Evolutionary conservation across 2,888 invertebrate genomes (phyloP), one percentile per base, ranked within the genome.

Genomic region (Pandemis cinnamomeana): DNA sequence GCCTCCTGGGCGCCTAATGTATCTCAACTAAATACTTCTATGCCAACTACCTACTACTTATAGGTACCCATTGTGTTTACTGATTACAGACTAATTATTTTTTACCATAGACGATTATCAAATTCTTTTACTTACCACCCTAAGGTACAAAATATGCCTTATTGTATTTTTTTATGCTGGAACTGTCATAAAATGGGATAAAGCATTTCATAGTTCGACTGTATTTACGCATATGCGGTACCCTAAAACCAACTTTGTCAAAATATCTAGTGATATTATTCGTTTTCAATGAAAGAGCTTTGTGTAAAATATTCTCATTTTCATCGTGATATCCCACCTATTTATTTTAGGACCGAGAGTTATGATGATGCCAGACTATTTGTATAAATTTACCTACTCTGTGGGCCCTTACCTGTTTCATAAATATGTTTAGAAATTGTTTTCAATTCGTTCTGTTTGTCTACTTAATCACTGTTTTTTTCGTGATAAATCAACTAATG

Each of bases 361-460:
- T 55, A 55, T 55, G 55, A 20, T 55, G 20, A 55, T 55, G 55
- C 55, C 20, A 55, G 20, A 20, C 55, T 8, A 20, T 55, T 55
- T 8, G 55, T 55, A 55, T 55, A 55, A 55, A 55, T 55, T 55
- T 55, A 55, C 20, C 20, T 20, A 20, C 20, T 8, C 20, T 8
- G 15, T 55, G 20, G 20, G 20, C 8, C 55, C 55, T 8, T 55
- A 15, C 20, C 20, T 20, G 2, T 8, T 20, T 20, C 15, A 7
- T 20, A 6, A 20, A 20, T 20, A 20, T 55, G 15, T 55, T 15
- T 3, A 20, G 55, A 20, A 55, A 55, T 20, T 20, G 51, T 5
- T n/a, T 51, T 51, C 51, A 51, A 55, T 55, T 2, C 51, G n/a
- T 13, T 51, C 15, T 51, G 5, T 75, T 55, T 55, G 11, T 46